phyloP scores from a whole-genome alignment of 2,888 invertebrate genomes.

The Callyntrura guangdongensis region DNA sequence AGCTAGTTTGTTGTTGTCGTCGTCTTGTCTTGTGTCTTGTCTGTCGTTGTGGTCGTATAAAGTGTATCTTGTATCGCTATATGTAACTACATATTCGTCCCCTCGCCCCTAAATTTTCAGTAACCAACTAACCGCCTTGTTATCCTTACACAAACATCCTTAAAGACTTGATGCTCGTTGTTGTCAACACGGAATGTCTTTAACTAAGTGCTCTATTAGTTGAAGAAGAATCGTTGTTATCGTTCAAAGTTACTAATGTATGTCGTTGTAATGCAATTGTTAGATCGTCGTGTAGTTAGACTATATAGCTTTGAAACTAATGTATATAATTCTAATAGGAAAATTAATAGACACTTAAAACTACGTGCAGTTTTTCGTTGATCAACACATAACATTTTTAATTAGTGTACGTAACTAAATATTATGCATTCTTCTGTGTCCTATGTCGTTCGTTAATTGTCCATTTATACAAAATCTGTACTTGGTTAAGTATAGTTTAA shows the following conservation, averaged over 20 bases:
- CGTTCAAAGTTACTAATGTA: background rate
- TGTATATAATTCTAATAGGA: background rate
- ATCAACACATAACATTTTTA: background rate
- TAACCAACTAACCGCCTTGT: no score
- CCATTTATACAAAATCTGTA: conserved; percentile 6
- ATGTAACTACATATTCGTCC: background rate
- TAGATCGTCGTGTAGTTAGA: background rate
- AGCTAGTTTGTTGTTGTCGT: background rate
- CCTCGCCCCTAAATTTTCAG: background rate
- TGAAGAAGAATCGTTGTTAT: conserved; percentile 11
- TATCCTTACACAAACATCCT: background rate
- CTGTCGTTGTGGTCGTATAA: background rate
- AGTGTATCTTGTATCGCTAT: background rate
- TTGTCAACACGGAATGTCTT: background rate
- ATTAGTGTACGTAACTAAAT: background rate
- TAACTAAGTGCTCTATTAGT: background rate
- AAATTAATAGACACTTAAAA: background rate
- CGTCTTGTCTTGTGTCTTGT: background rate
- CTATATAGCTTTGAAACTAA: no score
- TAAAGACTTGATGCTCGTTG: background rate
- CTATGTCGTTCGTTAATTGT: conserved; percentile 25
- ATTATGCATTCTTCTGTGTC: background rate
- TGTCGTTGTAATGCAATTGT: background rate
- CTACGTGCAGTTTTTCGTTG: background rate
- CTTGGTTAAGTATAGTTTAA: conserved; percentile 20